Evolutionary conservation across 2,888 invertebrate genomes (phyloP), one percentile per base, ranked within the genome.

Genomic region (Ornithoptera priamus): DNA sequence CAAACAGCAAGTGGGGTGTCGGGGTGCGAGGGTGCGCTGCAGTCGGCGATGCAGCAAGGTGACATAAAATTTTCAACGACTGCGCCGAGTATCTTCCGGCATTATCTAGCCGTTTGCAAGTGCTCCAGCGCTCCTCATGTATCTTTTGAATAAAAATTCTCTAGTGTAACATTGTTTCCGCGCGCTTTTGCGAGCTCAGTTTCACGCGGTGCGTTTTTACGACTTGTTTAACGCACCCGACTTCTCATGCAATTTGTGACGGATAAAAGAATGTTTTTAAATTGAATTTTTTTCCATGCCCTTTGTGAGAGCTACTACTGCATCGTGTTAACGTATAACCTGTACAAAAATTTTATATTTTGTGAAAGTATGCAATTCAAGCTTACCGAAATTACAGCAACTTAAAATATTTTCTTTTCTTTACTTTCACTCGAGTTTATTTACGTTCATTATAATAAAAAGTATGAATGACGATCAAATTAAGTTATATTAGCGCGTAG

Each of bases 1-100:
- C 70, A 59, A 56, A 24, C 65, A 39, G 42, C 62, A 58, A 63
- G 66, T 62, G 69, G 63, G 39, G 7, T 46, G 46, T 3, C 2
- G 3, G 46, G 46, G 72, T 74, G 74, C 70, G 74, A 74, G 76
- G 75, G 79, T 76, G 80, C 78, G 80, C 76, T 85, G 86, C 85
- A 86, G 82, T 79, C 81, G 83, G 82, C 85, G 83, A 85, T 87
- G 88, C 87, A 66, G 83, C 81, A 85, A 82, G 81, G 87, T 85
- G 90, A 89, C 88, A 90, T 90, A 87, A 91, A 90, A 90, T 88
- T 89, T 89, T 89, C 90, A 90, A 88, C 87, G 88, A 89, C 85
- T 85, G 82, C 82, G 83, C 82, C 80, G 86, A 87, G 88, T 86
- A 88, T 88, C 88, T 85, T 87, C 85, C 84, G 82, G 88, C 86